Conservation (phyloP, 2,113 vertebrate genomes). For the Hippocampus abdominalis region DNA sequence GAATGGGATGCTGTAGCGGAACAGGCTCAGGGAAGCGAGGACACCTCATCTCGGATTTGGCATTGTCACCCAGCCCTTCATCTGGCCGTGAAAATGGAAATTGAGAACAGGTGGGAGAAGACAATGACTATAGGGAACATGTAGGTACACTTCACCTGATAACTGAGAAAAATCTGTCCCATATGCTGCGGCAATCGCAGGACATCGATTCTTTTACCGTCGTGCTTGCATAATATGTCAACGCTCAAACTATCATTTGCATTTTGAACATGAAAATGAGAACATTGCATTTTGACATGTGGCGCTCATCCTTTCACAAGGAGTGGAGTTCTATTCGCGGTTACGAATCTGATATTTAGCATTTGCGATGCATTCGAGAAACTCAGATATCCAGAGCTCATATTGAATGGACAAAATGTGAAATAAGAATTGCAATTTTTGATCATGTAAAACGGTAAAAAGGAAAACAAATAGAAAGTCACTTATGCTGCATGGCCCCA, state of each 20-base stretch:
- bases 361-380: too few species aligned
- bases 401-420: too few species aligned
- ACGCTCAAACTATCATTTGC: not conserved
- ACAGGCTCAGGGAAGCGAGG: slow-evolving; percentile 83
- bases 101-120: not conserved
- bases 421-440: too few species aligned
- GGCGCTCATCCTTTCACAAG: not conserved
- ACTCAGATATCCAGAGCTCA: too few species aligned
- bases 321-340: too few species aligned
- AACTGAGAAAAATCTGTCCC: slow-evolving; percentile 6
- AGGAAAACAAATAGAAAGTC: too few species aligned
- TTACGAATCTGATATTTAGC: too few species aligned
- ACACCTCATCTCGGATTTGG: slow-evolving; percentile 76
- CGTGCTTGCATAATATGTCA: slow-evolving; percentile 8
- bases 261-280: not conserved
- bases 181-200: not conserved
- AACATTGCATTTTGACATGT: not conserved
- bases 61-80: slow-evolving; percentile 45
- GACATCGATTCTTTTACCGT: slow-evolving; percentile 15
- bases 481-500: too few species aligned
- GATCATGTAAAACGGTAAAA: too few species aligned
- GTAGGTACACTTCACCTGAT: not conserved
- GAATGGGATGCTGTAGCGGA: slow-evolving; percentile 83
- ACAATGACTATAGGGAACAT: not conserved
- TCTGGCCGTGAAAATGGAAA: slow-evolving; percentile 32